A percentile compares a stretch with the other conserved stretches of the same genome.
Evolutionary conservation across 1,140 invertebrate genomes (phyloP).

Genomic region (Drosophila repletoides): DNA sequence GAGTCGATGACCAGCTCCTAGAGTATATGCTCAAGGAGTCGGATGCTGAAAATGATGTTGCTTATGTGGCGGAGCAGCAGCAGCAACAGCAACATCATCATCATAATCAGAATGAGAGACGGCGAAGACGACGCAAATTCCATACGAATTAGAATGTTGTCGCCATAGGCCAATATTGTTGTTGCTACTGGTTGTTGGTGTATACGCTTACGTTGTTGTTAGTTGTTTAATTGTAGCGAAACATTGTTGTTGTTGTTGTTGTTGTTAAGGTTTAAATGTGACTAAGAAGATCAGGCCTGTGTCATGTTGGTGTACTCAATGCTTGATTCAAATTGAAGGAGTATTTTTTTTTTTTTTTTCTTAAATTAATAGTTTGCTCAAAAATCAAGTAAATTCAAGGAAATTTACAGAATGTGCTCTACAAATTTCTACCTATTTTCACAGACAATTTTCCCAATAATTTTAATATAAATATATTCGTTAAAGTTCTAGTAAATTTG

Average conservation of each 20-base stretch:
- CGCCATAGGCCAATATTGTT: background rate
- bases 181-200: constrained; percentile 34
- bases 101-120: constrained; percentile 13
- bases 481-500: constrained; percentile 2
- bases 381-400: too few relatives aligned
- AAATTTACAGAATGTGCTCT: too few relatives aligned
- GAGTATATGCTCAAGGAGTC: constrained; percentile 67
- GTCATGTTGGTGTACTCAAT: background rate
- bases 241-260: constrained; percentile 80
- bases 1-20: constrained; percentile 70
- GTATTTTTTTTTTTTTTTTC: background rate
- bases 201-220: constrained; percentile 78
- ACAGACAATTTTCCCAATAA: too few relatives aligned
- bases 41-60: constrained; percentile 36
- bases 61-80: constrained; percentile 15
- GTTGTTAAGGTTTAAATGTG: constrained; percentile 76
- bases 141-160: constrained; percentile 11
- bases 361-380: background rate
- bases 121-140: constrained; percentile 11
- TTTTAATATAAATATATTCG: too few relatives aligned
- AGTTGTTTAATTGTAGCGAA: constrained; percentile 80
- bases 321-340: background rate
- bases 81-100: constrained; percentile 19
- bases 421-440: too few relatives aligned
- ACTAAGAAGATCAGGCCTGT: constrained; percentile 52